A percentile compares a stretch with the other conserved stretches of the same genome.
Conservation (phyloP, 2,113 vertebrate species). For the Potamarius usumacintae region DNA sequence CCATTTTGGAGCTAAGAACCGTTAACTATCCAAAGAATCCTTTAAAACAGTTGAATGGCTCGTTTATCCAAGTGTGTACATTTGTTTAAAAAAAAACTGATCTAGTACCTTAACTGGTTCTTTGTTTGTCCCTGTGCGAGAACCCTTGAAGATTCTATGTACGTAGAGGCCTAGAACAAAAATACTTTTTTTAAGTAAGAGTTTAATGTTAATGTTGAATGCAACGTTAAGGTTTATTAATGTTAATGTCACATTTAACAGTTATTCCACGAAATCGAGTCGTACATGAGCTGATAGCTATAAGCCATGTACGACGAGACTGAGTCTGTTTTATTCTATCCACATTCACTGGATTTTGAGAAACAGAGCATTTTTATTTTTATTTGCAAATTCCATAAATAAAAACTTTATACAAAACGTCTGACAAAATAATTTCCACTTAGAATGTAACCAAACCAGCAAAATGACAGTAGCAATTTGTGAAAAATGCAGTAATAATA, state of each 20-base stretch:
- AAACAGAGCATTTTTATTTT: no score
- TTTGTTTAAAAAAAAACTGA: neutral
- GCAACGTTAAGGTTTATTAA: conserved; percentile 1
- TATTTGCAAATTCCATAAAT: no score
- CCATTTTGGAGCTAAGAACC: neutral
- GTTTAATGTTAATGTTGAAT: neutral
- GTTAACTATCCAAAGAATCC: neutral
- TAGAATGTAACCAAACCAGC: no score
- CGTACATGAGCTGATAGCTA: no score
- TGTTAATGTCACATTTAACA: neutral
- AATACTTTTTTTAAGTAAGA: neutral
- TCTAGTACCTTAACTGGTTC: neutral
- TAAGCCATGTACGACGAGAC: no score
- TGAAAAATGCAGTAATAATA: no score
- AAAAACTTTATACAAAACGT: no score
- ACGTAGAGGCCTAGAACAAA: neutral
- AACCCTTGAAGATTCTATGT: neutral
- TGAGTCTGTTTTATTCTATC: no score
- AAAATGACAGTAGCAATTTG: no score
- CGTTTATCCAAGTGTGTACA: neutral
- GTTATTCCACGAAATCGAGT: neutral
- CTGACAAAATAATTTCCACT: no score
- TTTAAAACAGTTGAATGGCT: neutral
- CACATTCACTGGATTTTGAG: no score
- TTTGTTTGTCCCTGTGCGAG: neutral